A percentile compares a stretch with the other conserved stretches of the same genome.
Conservation (phyloP, 2,888 invertebrate species). For the Temnothorax unifasciatus region DNA sequence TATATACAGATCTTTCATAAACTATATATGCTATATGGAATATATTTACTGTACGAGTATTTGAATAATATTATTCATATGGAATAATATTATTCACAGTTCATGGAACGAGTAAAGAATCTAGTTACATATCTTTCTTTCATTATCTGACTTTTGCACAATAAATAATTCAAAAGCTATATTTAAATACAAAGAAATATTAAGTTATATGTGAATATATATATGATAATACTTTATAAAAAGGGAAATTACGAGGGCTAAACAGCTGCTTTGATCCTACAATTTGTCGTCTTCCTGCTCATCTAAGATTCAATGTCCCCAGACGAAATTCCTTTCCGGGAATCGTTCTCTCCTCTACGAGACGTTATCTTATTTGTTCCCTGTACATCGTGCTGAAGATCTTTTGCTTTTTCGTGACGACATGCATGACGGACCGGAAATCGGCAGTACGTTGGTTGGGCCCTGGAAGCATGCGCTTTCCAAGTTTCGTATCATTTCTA, state of each 20-base stretch:
- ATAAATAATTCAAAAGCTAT: neutral
- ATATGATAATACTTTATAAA: slow-evolving; percentile 25
- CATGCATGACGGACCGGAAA: slow-evolving; percentile 64
- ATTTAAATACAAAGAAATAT: slow-evolving; percentile 23
- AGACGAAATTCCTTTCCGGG: slow-evolving; percentile 34
- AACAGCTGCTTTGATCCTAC: slow-evolving; percentile 69
- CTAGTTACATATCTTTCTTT: neutral
- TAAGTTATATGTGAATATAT: neutral
- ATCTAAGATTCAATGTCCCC: slow-evolving; percentile 72
- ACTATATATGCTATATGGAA: neutral
- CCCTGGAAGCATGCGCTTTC: slow-evolving; percentile 36
- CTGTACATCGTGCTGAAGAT: slow-evolving; percentile 41
- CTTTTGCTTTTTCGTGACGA: slow-evolving; percentile 53
- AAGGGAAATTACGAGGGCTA: neutral
- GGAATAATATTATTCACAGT: neutral
- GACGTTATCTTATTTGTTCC: slow-evolving; percentile 70
- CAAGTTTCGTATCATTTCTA: slow-evolving; percentile 69
- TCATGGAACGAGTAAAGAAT: neutral
- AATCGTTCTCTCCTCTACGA: slow-evolving; percentile 30
- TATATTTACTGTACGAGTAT: neutral
- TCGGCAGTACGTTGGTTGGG: slow-evolving; percentile 41
- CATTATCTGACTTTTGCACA: neutral
- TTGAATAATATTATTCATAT: neutral
- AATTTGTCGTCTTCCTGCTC: slow-evolving; percentile 71
- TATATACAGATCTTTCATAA: neutral